A percentile compares a stretch with the other conserved stretches of the same genome.
Conservation (phyloP, 2,113 vertebrate species). For the Psettodes erumei region DNA sequence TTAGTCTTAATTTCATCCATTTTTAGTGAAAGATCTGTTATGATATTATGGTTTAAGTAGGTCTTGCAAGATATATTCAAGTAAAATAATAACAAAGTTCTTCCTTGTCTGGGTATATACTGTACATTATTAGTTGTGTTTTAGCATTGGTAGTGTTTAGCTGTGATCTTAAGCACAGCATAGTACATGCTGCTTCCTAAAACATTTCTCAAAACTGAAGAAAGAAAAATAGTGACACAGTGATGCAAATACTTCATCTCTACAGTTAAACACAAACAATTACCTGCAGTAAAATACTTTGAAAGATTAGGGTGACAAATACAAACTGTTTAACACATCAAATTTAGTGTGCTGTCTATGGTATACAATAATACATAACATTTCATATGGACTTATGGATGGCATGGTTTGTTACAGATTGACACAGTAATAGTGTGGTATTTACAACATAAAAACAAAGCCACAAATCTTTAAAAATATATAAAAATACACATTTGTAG, state of each 20-base stretch:
- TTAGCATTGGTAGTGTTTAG: no score
- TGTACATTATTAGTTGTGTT: no score
- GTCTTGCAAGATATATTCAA: not conserved
- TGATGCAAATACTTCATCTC: not conserved
- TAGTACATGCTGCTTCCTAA: conserved; percentile 9
- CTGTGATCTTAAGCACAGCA: no score
- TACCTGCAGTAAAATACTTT: no score
- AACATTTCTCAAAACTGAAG: not conserved
- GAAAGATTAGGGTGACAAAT: no score
- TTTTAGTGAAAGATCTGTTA: not conserved
- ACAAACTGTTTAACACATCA: not conserved
- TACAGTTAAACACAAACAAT: not conserved
- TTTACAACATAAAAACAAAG: conserved; percentile 30
- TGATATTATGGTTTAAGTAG: not conserved
- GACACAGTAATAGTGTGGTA: not conserved
- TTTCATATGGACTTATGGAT: not conserved
- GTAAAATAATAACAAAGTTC: not conserved
- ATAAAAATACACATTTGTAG: conserved; percentile 41
- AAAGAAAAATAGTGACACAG: not conserved
- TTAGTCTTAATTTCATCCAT: not conserved
- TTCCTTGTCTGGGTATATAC: not conserved
- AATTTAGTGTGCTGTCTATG: not conserved
- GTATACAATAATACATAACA: conserved; percentile 5
- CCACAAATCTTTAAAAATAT: conserved; percentile 21
- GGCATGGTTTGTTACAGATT: not conserved